These are phyloP conservation scores for Chromis chromis DNA, from an alignment of 2,797 vertebrate genomes.

Conservation along the genomic window DNA sequence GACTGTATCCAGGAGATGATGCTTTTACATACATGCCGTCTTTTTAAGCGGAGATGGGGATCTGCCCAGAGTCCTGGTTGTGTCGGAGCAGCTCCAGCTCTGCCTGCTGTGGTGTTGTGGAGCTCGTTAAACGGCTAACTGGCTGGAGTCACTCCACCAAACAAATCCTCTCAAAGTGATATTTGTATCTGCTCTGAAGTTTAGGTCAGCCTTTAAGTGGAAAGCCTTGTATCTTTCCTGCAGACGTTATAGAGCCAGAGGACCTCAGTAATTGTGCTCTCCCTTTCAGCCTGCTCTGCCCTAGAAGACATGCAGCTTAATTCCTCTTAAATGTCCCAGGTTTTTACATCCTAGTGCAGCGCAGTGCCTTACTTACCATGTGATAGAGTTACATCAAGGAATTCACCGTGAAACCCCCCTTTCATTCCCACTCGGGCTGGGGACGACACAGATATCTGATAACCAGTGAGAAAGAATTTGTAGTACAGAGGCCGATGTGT, in stretches of 20 bases:
- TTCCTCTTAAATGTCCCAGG: constrained; percentile 83
- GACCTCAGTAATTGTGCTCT: constrained; percentile 69
- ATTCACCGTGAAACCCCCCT: constrained; percentile 83
- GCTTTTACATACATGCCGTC: background rate
- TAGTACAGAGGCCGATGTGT: constrained; percentile 80
- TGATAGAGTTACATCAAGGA: constrained; percentile 84
- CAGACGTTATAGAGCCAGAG: constrained; percentile 66
- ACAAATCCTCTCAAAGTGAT: constrained; percentile 72
- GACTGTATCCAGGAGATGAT: background rate
- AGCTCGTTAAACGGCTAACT: constrained; percentile 11
- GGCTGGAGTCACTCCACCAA: constrained; percentile 50
- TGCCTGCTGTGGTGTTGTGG: background rate
- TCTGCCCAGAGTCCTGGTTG: background rate
- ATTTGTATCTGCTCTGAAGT: constrained; percentile 72
- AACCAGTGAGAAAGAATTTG: constrained; percentile 82
- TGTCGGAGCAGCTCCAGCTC: constrained; percentile 12
- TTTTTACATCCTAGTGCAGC: constrained; percentile 78
- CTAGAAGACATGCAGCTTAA: constrained; percentile 75
- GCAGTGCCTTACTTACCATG: constrained; percentile 80
- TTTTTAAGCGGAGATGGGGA: background rate
- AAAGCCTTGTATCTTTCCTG: constrained; percentile 49
- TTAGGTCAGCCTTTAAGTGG: constrained; percentile 74
- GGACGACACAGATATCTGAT: constrained; percentile 81
- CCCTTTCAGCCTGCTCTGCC: constrained; percentile 70
- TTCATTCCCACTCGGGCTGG: constrained; percentile 77